Evolutionary conservation across 2,888 invertebrate genomes (phyloP), one percentile per base, ranked within the genome.

Genomic region (Drosophila quasianomalipes): DNA sequence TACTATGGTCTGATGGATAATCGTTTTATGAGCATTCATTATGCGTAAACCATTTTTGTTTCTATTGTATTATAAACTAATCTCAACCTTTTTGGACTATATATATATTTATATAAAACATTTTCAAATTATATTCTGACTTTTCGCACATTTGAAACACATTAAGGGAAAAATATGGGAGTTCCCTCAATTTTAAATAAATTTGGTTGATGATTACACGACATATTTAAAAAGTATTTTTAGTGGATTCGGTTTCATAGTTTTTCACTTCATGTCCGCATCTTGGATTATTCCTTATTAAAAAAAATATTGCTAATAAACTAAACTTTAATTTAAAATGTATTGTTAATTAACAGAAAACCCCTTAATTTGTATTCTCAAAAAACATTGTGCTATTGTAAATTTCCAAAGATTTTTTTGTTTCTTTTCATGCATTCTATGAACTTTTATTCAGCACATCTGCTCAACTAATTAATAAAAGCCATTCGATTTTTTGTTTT

Each of bases 21-120:
- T 68, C 73, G 39, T 47, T 64, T 51, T 44, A 72, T 53, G 51
- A 5, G 31, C 3, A 28, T 31, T 52, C 28, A 59, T 44, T 51
- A 41, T 55, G 55, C 55, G 52, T 52, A 1, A 41, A 10, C 19
- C 35, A n/a, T 19, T 35, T 33, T 57, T 44, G n/a, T 28, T 30
- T 52, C 12, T 28, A 28, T 19, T 37, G 5, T 52, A 53, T 5
- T 12, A 2, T 3, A 22, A 30, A 14, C 22, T 22, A 26, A 41
- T 3, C 28, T 22, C 22, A 30, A 28, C 5, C 44, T n/a, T 44
- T 22, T 44, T 44, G 41, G 22, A 5, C 41, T 22, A 12, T 12
- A 22, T 12, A 22, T 12, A 44, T 44, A 12, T 44, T 44, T 44
- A 22, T 44, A 12, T 3, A 12, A 1, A 41, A n/a, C 5, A 44